Percentiles rank a stretch among this genome's conserved stretches.
Evolutionary conservation across 2,113 vertebrate species (phyloP).

Genomic region (Odontesthes bonariensis): DNA sequence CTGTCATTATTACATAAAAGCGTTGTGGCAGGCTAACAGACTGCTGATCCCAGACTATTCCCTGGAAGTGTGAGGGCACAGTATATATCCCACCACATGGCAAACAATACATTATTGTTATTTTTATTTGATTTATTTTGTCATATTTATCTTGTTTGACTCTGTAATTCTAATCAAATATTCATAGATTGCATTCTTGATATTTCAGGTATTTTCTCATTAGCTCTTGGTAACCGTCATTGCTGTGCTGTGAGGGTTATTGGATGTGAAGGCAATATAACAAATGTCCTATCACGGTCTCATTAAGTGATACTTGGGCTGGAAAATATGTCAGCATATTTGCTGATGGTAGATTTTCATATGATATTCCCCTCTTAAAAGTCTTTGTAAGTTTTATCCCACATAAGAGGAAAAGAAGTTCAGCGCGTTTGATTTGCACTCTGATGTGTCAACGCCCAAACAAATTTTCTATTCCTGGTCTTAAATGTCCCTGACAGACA

Average conservation of each 20-base stretch:
- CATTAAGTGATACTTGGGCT: neutral
- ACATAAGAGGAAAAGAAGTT: constrained; percentile 18
- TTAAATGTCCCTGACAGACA: constrained; percentile 39
- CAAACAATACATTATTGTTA: neutral
- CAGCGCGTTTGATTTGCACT: neutral
- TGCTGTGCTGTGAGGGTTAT: neutral
- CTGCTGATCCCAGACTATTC: constrained; percentile 59
- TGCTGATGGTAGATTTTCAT: constrained; percentile 24
- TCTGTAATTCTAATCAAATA: neutral
- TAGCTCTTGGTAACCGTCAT: neutral
- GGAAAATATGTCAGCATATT: constrained; percentile 9
- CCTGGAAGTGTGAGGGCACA: constrained; percentile 8
- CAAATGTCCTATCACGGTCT: constrained; percentile 12
- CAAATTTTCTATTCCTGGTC: constrained; percentile 25
- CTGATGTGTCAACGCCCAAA: constrained; percentile 28
- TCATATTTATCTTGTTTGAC: neutral
- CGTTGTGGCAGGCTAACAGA: constrained; percentile 35
- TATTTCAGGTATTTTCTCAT: constrained; percentile 1
- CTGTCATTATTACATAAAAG: constrained; percentile 66
- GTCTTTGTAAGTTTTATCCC: constrained; percentile 41
- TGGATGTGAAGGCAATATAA: constrained; percentile 7
- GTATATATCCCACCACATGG: neutral
- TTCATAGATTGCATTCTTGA: neutral
- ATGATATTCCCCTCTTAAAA: constrained; percentile 45
- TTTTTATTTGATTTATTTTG: neutral